Evolutionary conservation across 2,797 vertebrate genomes (phyloP).

Genomic region (Syndactyla subalaris): DNA sequence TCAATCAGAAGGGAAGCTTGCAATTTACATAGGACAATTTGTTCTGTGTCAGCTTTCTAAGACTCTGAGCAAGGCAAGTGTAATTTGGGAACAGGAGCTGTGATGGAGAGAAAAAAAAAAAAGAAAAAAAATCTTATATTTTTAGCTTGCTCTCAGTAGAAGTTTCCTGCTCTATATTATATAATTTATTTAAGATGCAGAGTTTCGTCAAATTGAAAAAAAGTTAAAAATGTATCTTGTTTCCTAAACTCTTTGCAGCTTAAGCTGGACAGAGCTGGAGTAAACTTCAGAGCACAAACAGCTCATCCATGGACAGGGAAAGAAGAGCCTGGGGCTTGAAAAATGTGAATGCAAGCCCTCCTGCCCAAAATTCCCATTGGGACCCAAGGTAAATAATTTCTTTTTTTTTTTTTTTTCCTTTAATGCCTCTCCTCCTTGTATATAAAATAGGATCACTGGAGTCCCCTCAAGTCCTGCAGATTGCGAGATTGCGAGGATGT

Average conservation of each 20-base stretch:
- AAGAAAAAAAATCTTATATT: background rate
- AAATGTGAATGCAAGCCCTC: background rate
- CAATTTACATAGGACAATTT: slow-evolving; percentile 68
- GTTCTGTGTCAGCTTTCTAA: slow-evolving; percentile 67
- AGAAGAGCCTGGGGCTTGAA: background rate
- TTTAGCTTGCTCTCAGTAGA: slow-evolving; percentile 56
- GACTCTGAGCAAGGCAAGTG: slow-evolving; percentile 50
- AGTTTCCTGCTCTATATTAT: slow-evolving; percentile 48
- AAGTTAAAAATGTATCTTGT: background rate
- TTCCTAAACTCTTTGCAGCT: background rate
- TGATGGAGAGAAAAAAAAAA: slow-evolving; percentile 28
- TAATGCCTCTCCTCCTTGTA: rapidly evolving
- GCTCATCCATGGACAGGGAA: background rate
- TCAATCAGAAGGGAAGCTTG: slow-evolving; percentile 54
- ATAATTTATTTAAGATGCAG: slow-evolving; percentile 48
- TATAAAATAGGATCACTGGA: background rate
- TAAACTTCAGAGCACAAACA: background rate
- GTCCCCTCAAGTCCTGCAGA: background rate
- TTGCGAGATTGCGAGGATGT: background rate
- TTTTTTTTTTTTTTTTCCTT: background rate
- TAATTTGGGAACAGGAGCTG: slow-evolving; percentile 64
- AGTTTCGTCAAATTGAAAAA: background rate
- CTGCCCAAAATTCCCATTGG: background rate
- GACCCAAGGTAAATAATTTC: background rate
- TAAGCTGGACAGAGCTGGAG: background rate